Percentiles rank a stretch among this genome's conserved stretches.
phyloP scores from a whole-genome alignment of 92 coral and sea anemone genomes.

The Blastomussa wellsi region DNA sequence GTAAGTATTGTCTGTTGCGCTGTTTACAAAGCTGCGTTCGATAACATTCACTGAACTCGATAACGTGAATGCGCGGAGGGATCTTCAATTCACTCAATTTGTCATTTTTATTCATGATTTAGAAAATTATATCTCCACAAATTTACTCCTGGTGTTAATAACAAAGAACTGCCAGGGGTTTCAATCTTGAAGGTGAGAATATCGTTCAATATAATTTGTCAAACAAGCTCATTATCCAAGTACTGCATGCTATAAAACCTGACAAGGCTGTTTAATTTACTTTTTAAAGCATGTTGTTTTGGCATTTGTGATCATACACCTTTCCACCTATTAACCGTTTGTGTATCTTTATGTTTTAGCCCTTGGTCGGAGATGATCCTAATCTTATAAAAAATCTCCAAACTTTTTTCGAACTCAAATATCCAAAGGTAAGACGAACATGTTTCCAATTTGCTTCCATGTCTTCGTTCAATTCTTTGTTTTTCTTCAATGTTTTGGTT shows the following conservation, averaged over 20 bases:
- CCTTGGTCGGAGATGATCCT: slow-evolving; percentile 92
- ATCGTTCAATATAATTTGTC: too few species aligned
- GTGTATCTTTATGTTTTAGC: slow-evolving; percentile 54
- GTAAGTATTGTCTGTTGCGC: slow-evolving; percentile 46
- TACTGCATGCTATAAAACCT: neutral
- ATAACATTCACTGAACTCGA: neutral
- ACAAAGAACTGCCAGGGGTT: slow-evolving; percentile 84
- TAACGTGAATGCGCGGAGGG: too few species aligned
- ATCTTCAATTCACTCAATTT: slow-evolving; percentile 5
- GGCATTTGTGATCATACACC: neutral
- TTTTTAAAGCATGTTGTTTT: slow-evolving; percentile 8
- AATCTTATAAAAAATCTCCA: slow-evolving; percentile 84
- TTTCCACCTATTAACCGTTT: neutral
- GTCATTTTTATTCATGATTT: neutral
- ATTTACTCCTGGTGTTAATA: slow-evolving; percentile 51
- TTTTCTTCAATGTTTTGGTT: neutral
- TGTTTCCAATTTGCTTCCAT: neutral
- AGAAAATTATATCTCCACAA: slow-evolving; percentile 79
- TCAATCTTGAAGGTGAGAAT: slow-evolving; percentile 79
- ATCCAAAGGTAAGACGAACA: slow-evolving; percentile 71
- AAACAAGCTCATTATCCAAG: neutral
- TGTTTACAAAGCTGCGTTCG: slow-evolving; percentile 1
- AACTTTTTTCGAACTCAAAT: slow-evolving; percentile 89
- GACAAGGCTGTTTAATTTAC: neutral
- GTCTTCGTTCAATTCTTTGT: neutral